These are phyloP conservation scores for Hetaerina americana DNA, from an alignment of 1,140 invertebrate species.

Conservation along the genomic window DNA sequence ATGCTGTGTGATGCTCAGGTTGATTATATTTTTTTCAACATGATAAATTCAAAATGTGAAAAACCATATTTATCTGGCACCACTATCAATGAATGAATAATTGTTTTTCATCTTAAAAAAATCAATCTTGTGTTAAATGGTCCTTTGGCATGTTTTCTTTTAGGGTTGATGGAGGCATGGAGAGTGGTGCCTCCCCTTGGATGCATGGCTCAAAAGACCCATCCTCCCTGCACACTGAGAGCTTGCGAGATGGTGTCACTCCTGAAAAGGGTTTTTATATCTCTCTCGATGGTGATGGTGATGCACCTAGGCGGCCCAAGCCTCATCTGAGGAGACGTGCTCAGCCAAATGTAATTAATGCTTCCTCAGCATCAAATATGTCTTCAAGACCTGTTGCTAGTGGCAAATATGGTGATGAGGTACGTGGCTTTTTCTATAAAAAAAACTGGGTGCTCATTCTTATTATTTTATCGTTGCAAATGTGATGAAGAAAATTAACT, in stretches of 20 bases:
- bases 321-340: conserved; percentile 53
- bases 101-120: no score
- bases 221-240: not conserved
- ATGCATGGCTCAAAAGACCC: not conserved
- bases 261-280: conserved; percentile 87
- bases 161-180: not conserved
- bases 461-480: no score
- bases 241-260: conserved; percentile 17
- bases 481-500: no score
- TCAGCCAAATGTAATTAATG: not conserved
- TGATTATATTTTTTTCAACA: no score
- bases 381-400: not conserved
- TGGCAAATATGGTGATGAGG: not conserved
- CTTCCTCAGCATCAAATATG: not conserved
- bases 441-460: no score
- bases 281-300: conserved; percentile 66
- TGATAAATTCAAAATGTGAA: no score
- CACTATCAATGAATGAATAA: no score
- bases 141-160: no score
- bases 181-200: not conserved
- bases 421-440: no score
- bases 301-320: conserved; percentile 71
- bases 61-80: no score
- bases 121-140: no score
- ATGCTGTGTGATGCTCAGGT: no score